Evolutionary conservation across 2,797 vertebrate species (phyloP), one percentile per base, ranked within the genome.

Genomic region (Syngnathus rostellatus): DNA sequence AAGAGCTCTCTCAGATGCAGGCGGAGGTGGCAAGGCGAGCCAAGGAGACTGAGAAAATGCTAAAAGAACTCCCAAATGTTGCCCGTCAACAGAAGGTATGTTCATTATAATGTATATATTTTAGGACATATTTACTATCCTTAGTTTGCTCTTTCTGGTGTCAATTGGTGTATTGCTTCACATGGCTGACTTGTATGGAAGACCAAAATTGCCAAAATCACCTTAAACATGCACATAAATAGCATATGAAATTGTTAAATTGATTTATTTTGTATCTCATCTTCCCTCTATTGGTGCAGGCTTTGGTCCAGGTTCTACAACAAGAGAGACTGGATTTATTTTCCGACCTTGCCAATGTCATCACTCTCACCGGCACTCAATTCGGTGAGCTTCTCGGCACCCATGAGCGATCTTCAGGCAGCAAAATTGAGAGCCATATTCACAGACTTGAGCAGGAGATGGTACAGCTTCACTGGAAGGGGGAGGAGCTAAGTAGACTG

Each of bases 371-470:
- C 38, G 82, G 83, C 39, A 55, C 50, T 25, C 76, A 87, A 69
- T 73, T 90, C 8, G 65, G 65, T 0, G 82, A 89, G 68, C 71
- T 89, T 39, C 80, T 93, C 17, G 19, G 69, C 37, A 55, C 55
- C 11, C 86, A 89, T 0, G 85, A 91, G 77, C 25, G 23, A 1
- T 71, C 83, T 11, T 55, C 81, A 1, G 79, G 77, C 8, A 84
- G 84, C 64, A 66, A 66, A 23, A 67, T 75, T 0, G 86, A 92
- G 71, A 80, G 72, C 0, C 81, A 79, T 8, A 72, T 88, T 60
- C 81, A 85, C 37, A 67, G 55, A 14, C 76, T 93, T 65, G 80
- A 91, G 76, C 88, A 90, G 73, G 84, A 90, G 70, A 71, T 86
- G 64, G 74, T 66, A 8, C 81, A 79, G 65, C 85, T 92, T 16